Evolutionary conservation across 2,888 invertebrate species (phyloP).

Genomic region (Patella pellucida): DNA sequence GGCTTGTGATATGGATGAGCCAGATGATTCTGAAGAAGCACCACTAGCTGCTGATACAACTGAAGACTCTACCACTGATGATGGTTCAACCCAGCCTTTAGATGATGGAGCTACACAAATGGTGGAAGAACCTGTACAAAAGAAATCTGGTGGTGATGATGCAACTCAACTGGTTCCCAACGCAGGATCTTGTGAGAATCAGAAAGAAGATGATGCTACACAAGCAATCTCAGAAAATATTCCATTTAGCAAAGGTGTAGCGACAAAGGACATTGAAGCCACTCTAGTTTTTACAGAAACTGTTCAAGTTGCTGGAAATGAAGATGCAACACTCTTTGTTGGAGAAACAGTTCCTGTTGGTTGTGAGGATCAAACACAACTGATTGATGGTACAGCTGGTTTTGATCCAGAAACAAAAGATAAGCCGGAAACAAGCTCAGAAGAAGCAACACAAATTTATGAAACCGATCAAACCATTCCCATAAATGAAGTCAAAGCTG

Average conservation of each 20-base stretch:
- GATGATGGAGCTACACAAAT: constrained; percentile 12
- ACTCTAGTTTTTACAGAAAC: constrained; percentile 13
- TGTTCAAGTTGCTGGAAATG: constrained; percentile 18
- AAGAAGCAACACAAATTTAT: not conserved
- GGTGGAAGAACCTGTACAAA: not conserved
- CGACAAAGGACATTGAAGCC: not conserved
- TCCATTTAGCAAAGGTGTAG: constrained; percentile 16
- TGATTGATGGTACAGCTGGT: not conserved
- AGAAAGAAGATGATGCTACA: constrained; percentile 11
- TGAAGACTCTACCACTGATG: constrained; percentile 15
- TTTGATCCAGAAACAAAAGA: not conserved
- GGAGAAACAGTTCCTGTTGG: constrained; percentile 3
- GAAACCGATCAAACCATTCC: not conserved
- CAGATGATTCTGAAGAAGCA: constrained; percentile 8
- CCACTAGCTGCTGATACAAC: constrained; percentile 17
- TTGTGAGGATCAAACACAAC: not conserved
- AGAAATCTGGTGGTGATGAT: constrained; percentile 21
- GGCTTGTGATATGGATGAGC: constrained; percentile 42
- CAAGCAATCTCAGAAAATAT: constrained; percentile 27
- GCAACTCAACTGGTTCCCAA: constrained; percentile 27
- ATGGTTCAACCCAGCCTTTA: constrained; percentile 1
- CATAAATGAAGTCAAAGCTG: constrained; percentile 21
- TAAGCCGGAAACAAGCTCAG: not conserved
- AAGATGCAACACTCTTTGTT: constrained; percentile 26
- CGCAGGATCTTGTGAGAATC: not conserved